These are phyloP conservation scores for Fopius arisanus DNA, from an alignment of 1,140 invertebrate species.

Conservation along the genomic window DNA sequence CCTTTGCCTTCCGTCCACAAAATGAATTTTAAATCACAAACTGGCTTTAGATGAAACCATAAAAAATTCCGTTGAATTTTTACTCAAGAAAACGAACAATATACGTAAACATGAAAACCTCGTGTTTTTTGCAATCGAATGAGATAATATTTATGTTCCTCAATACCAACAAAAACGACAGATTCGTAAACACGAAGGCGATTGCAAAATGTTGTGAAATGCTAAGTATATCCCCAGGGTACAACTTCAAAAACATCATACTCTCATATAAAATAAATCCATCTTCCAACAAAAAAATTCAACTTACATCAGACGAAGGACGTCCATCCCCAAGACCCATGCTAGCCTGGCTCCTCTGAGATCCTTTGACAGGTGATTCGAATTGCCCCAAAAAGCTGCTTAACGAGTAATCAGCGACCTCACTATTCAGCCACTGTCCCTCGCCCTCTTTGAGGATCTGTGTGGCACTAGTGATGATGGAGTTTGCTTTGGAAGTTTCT, in stretches of 20 bases:
- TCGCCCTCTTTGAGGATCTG: slow-evolving; percentile 77
- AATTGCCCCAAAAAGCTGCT: slow-evolving; percentile 82
- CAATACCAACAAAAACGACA: background rate
- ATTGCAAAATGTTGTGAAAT: background rate
- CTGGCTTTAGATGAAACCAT: too few species aligned
- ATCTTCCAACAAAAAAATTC: background rate
- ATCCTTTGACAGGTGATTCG: slow-evolving; percentile 70
- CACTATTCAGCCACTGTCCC: slow-evolving; percentile 76
- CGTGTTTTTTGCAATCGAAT: too few species aligned
- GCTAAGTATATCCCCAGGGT: background rate
- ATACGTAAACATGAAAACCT: too few species aligned
- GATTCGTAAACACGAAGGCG: background rate
- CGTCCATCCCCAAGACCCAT: slow-evolving; percentile 54
- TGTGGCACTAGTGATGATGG: slow-evolving; percentile 73
- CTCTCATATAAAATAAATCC: too few species aligned
- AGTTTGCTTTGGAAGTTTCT: slow-evolving; percentile 50
- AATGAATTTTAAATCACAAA: too few species aligned
- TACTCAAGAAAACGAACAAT: too few species aligned
- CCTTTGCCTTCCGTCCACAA: too few species aligned
- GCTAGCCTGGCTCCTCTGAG: slow-evolving; percentile 53
- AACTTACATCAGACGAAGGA: slow-evolving; percentile 64
- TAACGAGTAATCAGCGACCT: slow-evolving; percentile 81
- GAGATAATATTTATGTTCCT: too few species aligned
- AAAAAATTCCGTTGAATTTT: too few species aligned
- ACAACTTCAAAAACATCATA: too few species aligned